Evolutionary conservation across 37 sponge, comb jelly and placozoan species (phyloP).

Genomic region (Halichondria panicea): DNA sequence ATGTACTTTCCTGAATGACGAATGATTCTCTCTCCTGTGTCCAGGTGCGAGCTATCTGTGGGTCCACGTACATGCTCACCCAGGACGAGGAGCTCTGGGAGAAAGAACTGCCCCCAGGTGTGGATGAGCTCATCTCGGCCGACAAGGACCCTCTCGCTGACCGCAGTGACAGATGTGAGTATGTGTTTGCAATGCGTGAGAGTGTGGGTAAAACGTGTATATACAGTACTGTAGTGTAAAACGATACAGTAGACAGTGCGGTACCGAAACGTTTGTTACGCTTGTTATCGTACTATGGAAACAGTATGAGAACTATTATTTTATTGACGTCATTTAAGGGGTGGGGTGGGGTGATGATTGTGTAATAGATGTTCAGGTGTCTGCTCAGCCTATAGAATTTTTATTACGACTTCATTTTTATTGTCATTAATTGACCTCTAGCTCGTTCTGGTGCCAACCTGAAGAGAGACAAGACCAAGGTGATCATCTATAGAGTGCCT

Average conservation of each 20-base stretch:
- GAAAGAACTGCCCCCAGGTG: conserved; percentile 95
- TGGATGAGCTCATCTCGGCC: conserved; percentile 90
- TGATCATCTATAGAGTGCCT: conserved; percentile 95
- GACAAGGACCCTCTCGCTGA: conserved; percentile 96
- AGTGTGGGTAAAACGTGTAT: too few species aligned
- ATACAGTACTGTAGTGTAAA: too few species aligned
- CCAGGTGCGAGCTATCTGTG: conserved; percentile 91
- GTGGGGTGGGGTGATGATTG: neutral
- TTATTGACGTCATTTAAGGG: too few species aligned
- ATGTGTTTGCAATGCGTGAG: neutral
- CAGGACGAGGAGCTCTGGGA: conserved; percentile 99
- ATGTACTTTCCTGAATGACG: neutral
- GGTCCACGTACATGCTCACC: conserved; percentile 97
- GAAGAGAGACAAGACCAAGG: conserved; percentile 95
- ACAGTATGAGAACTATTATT: too few species aligned
- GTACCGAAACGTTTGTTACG: too few species aligned
- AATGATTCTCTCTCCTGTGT: neutral
- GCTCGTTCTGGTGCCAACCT: conserved; percentile 43
- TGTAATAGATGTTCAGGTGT: too few species aligned
- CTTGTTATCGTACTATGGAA: too few species aligned
- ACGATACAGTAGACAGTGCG: too few species aligned
- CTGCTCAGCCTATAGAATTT: too few species aligned
- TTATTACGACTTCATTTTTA: too few species aligned
- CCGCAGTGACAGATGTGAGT: conserved; percentile 69
- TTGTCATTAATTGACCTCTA: too few species aligned